These are phyloP conservation scores for Campoletis raptor DNA, from an alignment of 2,888 invertebrate genomes.

Conservation along the genomic window DNA sequence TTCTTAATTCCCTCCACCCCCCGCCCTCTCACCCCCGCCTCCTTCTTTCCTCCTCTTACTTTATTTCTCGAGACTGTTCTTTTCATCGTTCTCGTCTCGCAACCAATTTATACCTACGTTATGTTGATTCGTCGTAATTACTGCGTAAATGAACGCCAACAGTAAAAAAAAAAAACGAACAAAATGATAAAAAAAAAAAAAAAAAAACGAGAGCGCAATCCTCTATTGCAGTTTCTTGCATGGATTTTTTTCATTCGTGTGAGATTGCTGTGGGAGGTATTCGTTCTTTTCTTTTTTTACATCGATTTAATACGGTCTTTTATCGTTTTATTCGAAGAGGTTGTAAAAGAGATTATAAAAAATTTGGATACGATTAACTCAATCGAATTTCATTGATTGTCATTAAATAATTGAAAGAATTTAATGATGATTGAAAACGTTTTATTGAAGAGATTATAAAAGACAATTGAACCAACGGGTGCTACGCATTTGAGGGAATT, in stretches of 20 bases:
- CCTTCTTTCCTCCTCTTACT: neutral
- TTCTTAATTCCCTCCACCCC: constrained; percentile 54
- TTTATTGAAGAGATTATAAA: neutral
- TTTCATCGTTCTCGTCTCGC: constrained; percentile 31
- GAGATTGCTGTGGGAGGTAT: neutral
- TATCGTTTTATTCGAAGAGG: neutral
- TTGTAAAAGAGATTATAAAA: neutral
- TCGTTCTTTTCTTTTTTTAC: neutral
- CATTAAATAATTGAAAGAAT: neutral
- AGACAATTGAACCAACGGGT: neutral
- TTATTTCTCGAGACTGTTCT: constrained; percentile 25
- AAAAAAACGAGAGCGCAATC: constrained; percentile 29
- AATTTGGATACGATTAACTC: neutral
- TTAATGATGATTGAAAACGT: neutral
- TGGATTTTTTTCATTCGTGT: constrained; percentile 2
- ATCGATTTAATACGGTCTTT: neutral
- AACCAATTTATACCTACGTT: constrained; percentile 37
- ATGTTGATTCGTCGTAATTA: constrained; percentile 60
- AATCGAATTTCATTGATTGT: neutral
- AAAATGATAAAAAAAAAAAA: neutral
- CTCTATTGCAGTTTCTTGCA: neutral
- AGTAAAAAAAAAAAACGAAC: neutral
- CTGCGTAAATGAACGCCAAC: constrained; percentile 22
- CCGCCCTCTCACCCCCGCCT: constrained; percentile 1
- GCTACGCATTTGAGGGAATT: neutral